Percentiles rank a stretch among this genome's conserved stretches.
Conservation (phyloP, 2,113 vertebrate species). For the Gila orcuttii region DNA sequence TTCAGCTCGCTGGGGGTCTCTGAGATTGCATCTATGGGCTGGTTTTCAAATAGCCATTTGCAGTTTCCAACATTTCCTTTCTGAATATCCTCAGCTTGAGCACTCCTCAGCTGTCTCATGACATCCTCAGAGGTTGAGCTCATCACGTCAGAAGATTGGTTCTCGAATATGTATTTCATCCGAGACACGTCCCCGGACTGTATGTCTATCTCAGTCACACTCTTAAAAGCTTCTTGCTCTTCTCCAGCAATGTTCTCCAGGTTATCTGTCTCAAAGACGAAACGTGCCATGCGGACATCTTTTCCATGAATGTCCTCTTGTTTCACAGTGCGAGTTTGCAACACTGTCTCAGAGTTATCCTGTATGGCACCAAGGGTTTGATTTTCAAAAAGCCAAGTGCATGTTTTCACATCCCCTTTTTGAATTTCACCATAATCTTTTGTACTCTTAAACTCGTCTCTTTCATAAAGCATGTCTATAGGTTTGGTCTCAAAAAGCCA, state of each 20-base stretch:
- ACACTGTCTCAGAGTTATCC: conserved; percentile 74
- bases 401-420: conserved; percentile 88
- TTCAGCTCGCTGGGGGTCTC: conserved; percentile 70
- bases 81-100: conserved; percentile 84
- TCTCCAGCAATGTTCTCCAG: conserved; percentile 81
- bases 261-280: conserved; percentile 90
- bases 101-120: conserved; percentile 80
- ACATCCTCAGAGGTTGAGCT: conserved; percentile 83
- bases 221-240: conserved; percentile 76
- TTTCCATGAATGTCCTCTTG: conserved; percentile 85
- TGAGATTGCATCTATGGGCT: conserved; percentile 80
- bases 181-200: conserved; percentile 86
- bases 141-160: conserved; percentile 82
- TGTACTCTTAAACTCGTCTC: conserved; percentile 68
- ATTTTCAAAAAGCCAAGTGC: conserved; percentile 90
- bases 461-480: conserved; percentile 88
- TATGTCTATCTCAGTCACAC: conserved; percentile 82
- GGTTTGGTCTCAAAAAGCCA: conserved; percentile 94
- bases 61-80: conserved; percentile 85
- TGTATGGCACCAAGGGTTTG: conserved; percentile 83
- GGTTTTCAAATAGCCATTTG: conserved; percentile 90
- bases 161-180: conserved; percentile 90
- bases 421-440: conserved; percentile 73
- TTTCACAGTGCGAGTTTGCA: conserved; percentile 78
- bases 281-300: conserved; percentile 82